These are phyloP conservation scores for Cerceris ruficornis DNA, from an alignment of 2,888 invertebrate genomes.

Conservation along the genomic window DNA sequence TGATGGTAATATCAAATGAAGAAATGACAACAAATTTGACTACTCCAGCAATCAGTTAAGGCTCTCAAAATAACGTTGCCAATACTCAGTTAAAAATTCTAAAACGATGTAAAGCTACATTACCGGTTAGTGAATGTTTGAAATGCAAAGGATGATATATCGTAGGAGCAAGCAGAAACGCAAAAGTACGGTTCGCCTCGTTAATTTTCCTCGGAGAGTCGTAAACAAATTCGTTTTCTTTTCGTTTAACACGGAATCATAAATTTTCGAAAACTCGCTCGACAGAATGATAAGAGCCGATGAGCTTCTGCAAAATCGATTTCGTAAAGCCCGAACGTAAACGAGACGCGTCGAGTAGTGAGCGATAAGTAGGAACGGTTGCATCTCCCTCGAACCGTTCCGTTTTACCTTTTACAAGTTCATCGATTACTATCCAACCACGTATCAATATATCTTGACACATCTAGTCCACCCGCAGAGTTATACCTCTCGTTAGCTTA, in stretches of 20 bases:
- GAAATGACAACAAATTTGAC: no score
- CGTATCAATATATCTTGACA: conserved; percentile 54
- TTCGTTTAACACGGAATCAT: conserved; percentile 29
- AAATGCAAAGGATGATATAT: no score
- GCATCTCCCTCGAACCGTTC: conserved; percentile 36
- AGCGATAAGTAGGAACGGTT: conserved; percentile 43
- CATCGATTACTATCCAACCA: conserved; percentile 58
- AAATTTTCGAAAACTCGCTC: conserved; percentile 38
- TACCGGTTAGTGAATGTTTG: no score
- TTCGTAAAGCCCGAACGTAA: conserved; percentile 8
- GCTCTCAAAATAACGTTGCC: no score
- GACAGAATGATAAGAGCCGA: conserved; percentile 31
- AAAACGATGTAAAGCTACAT: no score
- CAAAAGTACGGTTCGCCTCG: no score
- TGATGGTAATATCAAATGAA: no score
- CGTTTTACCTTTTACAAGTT: conserved; percentile 43
- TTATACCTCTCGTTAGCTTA: conserved; percentile 40
- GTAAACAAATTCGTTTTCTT: neutral
- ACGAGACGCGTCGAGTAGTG: conserved; percentile 12
- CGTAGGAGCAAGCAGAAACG: no score
- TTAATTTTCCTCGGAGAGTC: no score
- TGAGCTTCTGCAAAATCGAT: conserved; percentile 20
- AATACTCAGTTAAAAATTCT: no score
- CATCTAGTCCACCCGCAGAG: conserved; percentile 54
- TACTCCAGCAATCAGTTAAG: no score